Evolutionary conservation across 92 coral and sea anemone genomes (phyloP), one percentile per base, ranked within the genome.

Genomic region (Porites lobata): DNA sequence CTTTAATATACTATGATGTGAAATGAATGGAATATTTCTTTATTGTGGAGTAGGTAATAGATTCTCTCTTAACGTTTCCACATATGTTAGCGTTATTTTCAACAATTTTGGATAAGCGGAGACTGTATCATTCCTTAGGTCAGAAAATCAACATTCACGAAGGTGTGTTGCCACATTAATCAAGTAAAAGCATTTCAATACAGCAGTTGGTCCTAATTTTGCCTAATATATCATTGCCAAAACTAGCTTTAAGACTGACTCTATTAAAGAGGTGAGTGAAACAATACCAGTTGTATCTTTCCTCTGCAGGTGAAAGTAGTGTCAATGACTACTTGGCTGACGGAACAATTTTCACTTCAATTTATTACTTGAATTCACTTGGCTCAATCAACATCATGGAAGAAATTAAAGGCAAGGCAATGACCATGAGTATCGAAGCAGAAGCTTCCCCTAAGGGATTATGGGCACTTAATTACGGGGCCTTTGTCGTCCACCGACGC

Each of bases 381-480:
- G 93, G 92, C 8, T 83, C 88, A 1, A 24, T 90, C 21, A 76
- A 66, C 53, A 81, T 87, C 63, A 50, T 90, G 26, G 75, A 83
- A 8, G 72, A 65, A 18, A 79, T 94, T 8, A 67, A 76, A 13
- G 51, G 13, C 0, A 63, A 77, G 9, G 90, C 86, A 15, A 24
- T 64, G 3, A 13, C 58, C 3, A 53, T 9, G 10, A 68, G 47
- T 7, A 52, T 69, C 8, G 50, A 9, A 12, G 73, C 79, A 6
- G 96, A 90, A 67, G 26, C 19, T 4, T 83, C 94, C 18, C 96
- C 96, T 21, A 26, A 18, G 15, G 94, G 96, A 50, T 87, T 86
- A 77, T 93, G 96, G 96, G 17, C 89, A 20, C 87, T 82, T 32
- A 89, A 90, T 61, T 93, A 68, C 62, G 96, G 78, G 18, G 85